Evolutionary conservation across 2,888 invertebrate genomes (phyloP).

Genomic region (Hydraecia micacea): DNA sequence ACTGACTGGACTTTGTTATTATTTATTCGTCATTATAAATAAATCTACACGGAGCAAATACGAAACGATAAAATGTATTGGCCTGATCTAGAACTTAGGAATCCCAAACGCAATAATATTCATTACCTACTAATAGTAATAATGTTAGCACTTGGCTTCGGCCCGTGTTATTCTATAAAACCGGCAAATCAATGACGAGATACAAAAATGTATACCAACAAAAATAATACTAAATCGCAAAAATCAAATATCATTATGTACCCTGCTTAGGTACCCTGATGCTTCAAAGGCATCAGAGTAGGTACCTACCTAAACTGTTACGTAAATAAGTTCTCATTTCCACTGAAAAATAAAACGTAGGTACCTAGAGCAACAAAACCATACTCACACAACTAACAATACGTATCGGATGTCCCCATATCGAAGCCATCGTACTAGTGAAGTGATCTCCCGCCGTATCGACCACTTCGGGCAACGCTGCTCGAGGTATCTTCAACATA

Average conservation of each 20-base stretch:
- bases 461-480: constrained; percentile 95
- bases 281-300: too few species aligned
- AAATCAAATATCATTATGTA: too few species aligned
- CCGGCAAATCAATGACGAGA: too few species aligned
- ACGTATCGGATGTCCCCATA: constrained; percentile 95
- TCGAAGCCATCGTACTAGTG: constrained; percentile 91
- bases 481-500: constrained; percentile 93
- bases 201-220: too few species aligned
- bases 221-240: too few species aligned
- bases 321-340: neutral
- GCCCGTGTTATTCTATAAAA: too few species aligned
- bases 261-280: too few species aligned
- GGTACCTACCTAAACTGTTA: neutral
- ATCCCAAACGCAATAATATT: neutral
- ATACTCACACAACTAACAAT: constrained; percentile 94
- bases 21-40: neutral
- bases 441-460: constrained; percentile 94
- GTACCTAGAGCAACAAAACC: neutral
- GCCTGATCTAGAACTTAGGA: neutral
- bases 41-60: neutral
- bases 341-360: neutral
- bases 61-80: neutral
- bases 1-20: constrained; percentile 9
- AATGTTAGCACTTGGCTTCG: too few species aligned
- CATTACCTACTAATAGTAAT: neutral